Evolutionary conservation across 1,140 invertebrate species (phyloP), one percentile per base, ranked within the genome.

Genomic region (Pachyrhynchus sulphureomaculatus): DNA sequence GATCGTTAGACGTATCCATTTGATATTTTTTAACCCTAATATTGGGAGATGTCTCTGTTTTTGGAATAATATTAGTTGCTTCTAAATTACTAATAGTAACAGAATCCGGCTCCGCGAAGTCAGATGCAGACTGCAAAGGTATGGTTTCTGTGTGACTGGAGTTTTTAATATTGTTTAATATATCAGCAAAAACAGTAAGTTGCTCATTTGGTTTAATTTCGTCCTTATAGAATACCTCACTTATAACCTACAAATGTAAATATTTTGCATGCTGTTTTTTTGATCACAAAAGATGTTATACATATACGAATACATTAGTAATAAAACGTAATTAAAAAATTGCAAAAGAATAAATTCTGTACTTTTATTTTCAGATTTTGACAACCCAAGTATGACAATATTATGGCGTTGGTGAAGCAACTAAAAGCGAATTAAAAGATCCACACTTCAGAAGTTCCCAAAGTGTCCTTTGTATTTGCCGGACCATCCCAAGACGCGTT

Each of bases 191-290:
- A 10, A 76, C 73, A 34, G 70, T 72, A 6, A 75, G 47, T 58
- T 76, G 75, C 61, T 76, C 75, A 34, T 58, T 69, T 8, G 74
- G 73, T 60, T 75, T 74, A 8, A 75, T 76, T 32, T 76, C 71
- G 12, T 74, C 65, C 61, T 76, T 76, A 42, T 76, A 76, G 39
- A 69, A 70, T 2, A 75, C 74, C 60, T 76, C 73, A 54, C 73
- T 76, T 8, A 72, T 36, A 32, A 64, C 58, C 58, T 61, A 17
- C 12, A 61, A 61, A 47, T 8, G 6, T 6, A 44, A 6, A 32
- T 6, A 6, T 32, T 32, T 32, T 4, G 29, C 5, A 32, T 4
- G 12, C 5, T 32, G 5, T 32, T 32, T 4, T 6, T 6, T 12
- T 12, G 29, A 32, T 32, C 12, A 4, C 29, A 4, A 4, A 32